These are phyloP conservation scores for Amiota minor DNA, from an alignment of 2,888 invertebrate genomes.

Conservation along the genomic window DNA sequence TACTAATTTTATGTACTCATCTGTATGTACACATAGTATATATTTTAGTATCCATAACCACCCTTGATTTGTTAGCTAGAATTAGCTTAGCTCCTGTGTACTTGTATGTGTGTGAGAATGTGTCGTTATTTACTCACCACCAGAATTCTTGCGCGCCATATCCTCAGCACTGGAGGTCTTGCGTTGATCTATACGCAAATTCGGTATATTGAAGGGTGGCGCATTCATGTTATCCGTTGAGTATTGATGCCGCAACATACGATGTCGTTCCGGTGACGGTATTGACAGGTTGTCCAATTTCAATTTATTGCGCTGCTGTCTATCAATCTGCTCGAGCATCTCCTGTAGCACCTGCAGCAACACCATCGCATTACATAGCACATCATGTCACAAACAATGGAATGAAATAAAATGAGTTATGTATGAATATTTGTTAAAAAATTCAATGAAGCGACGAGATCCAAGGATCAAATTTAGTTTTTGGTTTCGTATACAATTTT, in stretches of 20 bases:
- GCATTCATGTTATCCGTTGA: slow-evolving; percentile 90
- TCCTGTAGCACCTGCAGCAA: slow-evolving; percentile 84
- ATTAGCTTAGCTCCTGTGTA: neutral
- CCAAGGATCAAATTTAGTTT: slow-evolving; percentile 18
- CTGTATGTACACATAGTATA: too few relatives aligned
- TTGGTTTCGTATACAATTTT: neutral
- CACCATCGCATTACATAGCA: neutral
- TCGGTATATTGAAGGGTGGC: slow-evolving; percentile 90
- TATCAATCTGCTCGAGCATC: slow-evolving; percentile 92
- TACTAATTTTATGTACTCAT: too few relatives aligned
- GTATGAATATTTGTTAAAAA: slow-evolving; percentile 9
- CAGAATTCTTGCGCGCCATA: slow-evolving; percentile 90
- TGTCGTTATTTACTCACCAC: slow-evolving; percentile 75
- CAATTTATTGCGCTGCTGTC: slow-evolving; percentile 90
- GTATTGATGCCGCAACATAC: slow-evolving; percentile 85
- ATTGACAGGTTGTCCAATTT: slow-evolving; percentile 86
- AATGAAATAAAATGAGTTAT: neutral
- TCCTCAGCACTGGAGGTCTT: slow-evolving; percentile 94
- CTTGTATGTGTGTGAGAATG: neutral
- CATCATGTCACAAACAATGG: neutral
- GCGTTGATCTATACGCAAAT: slow-evolving; percentile 87
- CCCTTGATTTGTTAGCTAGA: too few relatives aligned
- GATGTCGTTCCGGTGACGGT: slow-evolving; percentile 84
- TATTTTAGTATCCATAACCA: too few relatives aligned
- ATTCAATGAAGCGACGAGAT: slow-evolving; percentile 17